These are phyloP conservation scores for Osmerus eperlanus DNA, from an alignment of 2,113 vertebrate species.

Conservation along the genomic window DNA sequence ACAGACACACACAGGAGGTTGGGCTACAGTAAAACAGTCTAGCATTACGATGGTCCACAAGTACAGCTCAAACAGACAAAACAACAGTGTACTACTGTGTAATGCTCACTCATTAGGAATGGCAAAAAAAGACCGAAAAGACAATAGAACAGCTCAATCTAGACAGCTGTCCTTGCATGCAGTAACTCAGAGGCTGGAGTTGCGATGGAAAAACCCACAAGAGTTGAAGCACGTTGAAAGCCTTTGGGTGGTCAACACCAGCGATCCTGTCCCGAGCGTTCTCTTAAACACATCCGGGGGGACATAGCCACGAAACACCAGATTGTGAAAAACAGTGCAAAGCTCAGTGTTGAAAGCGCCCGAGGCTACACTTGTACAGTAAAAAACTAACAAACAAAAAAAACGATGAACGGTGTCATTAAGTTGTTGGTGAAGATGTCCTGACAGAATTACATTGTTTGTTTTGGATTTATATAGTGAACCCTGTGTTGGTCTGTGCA, in stretches of 20 bases:
- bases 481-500: background rate
- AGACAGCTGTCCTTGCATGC: background rate
- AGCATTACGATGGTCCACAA: no score
- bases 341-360: conserved; percentile 3
- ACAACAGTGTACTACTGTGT: background rate
- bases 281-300: no score
- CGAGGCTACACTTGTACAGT: background rate
- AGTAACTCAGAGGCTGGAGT: background rate
- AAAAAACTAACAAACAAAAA: background rate
- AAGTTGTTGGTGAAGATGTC: conserved; percentile 1
- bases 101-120: background rate
- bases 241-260: background rate
- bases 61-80: conserved; percentile 1
- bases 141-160: background rate
- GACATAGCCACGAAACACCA: conserved; percentile 9
- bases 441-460: conserved; percentile 1
- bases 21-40: no score
- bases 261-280: background rate
- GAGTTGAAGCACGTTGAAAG: background rate
- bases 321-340: background rate
- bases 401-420: background rate
- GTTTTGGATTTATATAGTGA: conserved; percentile 9
- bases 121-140: background rate
- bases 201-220: background rate
- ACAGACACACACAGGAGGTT: no score